These are phyloP conservation scores for Spermophilus dauricus DNA, from an alignment of 2,113 vertebrate genomes.

Conservation along the genomic window DNA sequence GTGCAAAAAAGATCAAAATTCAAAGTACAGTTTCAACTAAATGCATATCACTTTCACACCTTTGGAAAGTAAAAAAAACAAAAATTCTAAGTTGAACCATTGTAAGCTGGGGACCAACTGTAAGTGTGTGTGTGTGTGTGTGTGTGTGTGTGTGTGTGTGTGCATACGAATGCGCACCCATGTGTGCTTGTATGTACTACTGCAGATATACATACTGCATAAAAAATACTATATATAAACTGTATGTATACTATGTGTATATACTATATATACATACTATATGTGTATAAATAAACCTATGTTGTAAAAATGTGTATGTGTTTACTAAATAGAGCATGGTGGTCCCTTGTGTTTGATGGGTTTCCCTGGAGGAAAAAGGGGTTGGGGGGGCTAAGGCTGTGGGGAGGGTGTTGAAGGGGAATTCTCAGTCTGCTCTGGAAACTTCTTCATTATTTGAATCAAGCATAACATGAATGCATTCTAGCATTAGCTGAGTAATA, in stretches of 20 bases:
- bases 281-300: background rate
- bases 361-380: background rate
- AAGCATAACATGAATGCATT: background rate
- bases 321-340: background rate
- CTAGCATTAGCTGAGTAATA: background rate
- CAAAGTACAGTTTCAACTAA: background rate
- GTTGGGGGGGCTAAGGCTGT: fast-evolving
- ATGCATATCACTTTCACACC: background rate
- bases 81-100: background rate
- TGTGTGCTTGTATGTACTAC: background rate
- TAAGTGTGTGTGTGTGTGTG: too few species aligned
- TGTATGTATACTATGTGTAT: background rate
- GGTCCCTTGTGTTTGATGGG: background rate
- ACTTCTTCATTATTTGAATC: background rate
- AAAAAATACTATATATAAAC: background rate
- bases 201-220: background rate
- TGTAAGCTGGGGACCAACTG: background rate
- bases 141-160: background rate
- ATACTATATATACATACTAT: background rate
- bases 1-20: background rate
- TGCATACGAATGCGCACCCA: too few species aligned
- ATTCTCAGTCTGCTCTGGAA: background rate
- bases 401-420: background rate
- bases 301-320: background rate
- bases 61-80: background rate